These are phyloP conservation scores for Mus minutoides DNA, from an alignment of 2,797 vertebrate species.

Conservation along the genomic window DNA sequence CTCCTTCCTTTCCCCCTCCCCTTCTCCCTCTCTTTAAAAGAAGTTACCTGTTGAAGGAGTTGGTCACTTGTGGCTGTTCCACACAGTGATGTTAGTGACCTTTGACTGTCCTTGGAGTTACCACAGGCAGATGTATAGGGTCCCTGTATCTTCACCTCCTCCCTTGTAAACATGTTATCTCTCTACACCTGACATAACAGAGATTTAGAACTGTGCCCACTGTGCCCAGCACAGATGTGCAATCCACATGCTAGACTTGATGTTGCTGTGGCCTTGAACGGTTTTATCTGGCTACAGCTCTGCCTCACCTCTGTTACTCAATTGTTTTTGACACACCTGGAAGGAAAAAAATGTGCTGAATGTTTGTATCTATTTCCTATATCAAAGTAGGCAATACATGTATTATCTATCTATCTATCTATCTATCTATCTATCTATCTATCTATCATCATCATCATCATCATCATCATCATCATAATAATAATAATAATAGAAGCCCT, in stretches of 20 bases:
- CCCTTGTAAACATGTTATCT: not conserved
- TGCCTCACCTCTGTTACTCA: constrained; percentile 39
- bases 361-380: constrained; percentile 59
- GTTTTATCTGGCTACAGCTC: not conserved
- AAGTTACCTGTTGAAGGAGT: not conserved
- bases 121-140: not conserved
- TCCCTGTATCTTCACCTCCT: not conserved
- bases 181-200: not conserved
- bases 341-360: constrained; percentile 57
- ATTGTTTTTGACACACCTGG: constrained; percentile 10
- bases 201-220: not conserved
- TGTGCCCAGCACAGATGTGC: not conserved
- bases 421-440: no score
- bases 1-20: accelerated
- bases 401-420: no score
- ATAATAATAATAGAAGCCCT: not conserved
- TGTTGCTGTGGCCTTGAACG: not conserved
- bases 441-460: no score
- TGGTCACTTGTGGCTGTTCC: not conserved
- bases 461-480: no score
- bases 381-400: not conserved
- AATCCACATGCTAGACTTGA: not conserved
- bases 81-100: not conserved
- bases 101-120: constrained; percentile 7
- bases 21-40: not conserved